Evolutionary conservation across 1,140 invertebrate genomes (phyloP), one percentile per base, ranked within the genome.

Genomic region (Drosophila burlai): DNA sequence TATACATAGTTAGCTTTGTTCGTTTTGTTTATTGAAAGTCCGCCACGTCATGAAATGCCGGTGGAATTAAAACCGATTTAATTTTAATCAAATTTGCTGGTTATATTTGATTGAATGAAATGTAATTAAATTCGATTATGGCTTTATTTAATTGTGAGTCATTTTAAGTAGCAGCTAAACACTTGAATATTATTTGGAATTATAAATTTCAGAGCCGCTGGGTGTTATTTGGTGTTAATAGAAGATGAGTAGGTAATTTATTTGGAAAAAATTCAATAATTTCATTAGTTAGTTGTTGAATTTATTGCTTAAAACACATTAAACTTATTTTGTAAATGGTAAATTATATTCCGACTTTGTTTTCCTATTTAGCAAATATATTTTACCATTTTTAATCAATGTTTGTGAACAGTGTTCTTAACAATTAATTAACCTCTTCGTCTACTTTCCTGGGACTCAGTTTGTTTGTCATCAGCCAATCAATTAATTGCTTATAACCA

Each of bases 401-500:
- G 16, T 29, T 61, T 62, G 7, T 26, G 11, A 8, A 8, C 13
- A 36, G 49, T 40, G 36, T 54, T 79, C 43, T 36, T 15, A 62
- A 38, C 59, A 74, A 60, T 78, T 82, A 78, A 82, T 77, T 73
- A 59, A 45, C 52, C 68, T 60, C 13, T 8, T n/a, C 60, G 21
- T 34, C 42, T 36, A 40, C 31, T 75, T 54, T 46, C 2, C 15
- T 16, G 11, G 21, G n/a, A 9, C n/a, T 31, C 16, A 0, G 49
- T 29, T 61, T 61, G 29, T 52, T 71, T 78, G 58, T 49, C 40
- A 46, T 16, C 31, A 52, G 29, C 40, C 78, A 79, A 79, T 79
- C 76, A 79, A 67, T 79, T 79, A 79, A 79, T 79, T 79, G 58
- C 24, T 40, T 52, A 16, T 58, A 49, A 64, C 45, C 34, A 67